phyloP scores from a whole-genome alignment of 2,797 vertebrate genomes.

The Danio albolineatus region DNA sequence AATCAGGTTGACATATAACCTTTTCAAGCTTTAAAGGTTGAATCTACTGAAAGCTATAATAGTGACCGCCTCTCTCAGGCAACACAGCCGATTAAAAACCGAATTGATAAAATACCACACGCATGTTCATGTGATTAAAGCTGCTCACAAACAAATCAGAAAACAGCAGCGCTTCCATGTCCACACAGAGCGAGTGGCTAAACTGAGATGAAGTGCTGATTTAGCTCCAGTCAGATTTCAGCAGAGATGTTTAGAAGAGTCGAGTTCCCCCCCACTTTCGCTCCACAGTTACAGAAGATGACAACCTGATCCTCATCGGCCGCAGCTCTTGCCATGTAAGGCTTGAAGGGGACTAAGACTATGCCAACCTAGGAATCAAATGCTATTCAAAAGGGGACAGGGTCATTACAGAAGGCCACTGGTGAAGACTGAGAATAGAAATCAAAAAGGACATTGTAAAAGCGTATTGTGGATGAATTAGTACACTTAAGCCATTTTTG shows the following conservation, averaged over 20 bases:
- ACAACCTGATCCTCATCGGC: slow-evolving; percentile 71
- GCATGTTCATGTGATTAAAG: not conserved
- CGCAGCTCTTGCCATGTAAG: slow-evolving; percentile 77
- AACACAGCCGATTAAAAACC: not conserved
- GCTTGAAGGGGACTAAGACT: slow-evolving; percentile 59
- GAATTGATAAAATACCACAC: not conserved
- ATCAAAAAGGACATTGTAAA: slow-evolving; percentile 12
- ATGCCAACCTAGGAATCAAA: slow-evolving; percentile 52
- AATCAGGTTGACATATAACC: slow-evolving; percentile 21
- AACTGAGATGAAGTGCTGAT: slow-evolving; percentile 38
- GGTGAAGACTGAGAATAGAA: slow-evolving; percentile 23
- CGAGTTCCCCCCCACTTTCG: not conserved
- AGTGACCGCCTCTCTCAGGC: not conserved
- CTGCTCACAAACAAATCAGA: slow-evolving; percentile 11
- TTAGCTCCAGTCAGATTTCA: slow-evolving; percentile 37
- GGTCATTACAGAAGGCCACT: slow-evolving; percentile 36
- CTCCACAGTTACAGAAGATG: slow-evolving; percentile 47
- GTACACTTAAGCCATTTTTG: not conserved
- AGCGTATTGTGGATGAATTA: not conserved
- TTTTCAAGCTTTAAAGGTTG: slow-evolving; percentile 18
- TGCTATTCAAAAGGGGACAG: slow-evolving; percentile 46
- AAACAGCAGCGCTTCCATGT: slow-evolving; percentile 7
- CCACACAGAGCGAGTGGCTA: not conserved
- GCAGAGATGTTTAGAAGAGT: slow-evolving; percentile 35
- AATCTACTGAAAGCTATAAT: not conserved